A percentile compares a stretch with the other conserved stretches of the same genome.
Evolutionary conservation across 2,888 invertebrate genomes (phyloP).

Genomic region (Trachelus iudaicus): DNA sequence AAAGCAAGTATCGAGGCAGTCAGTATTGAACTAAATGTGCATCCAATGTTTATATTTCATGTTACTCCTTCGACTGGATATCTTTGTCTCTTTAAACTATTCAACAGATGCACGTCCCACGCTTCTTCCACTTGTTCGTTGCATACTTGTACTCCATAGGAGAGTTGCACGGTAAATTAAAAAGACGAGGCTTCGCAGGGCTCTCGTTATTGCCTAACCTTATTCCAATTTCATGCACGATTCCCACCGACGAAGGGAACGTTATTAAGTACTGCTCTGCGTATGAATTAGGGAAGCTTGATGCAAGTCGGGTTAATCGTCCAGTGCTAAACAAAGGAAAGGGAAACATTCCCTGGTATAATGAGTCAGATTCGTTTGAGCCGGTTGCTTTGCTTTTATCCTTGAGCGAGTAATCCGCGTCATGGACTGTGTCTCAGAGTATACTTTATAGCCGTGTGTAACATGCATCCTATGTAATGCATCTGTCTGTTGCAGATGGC

Average conservation of each 20-base stretch:
- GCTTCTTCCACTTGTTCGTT: background rate
- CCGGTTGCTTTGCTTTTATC: background rate
- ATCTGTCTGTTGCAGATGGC: slow-evolving; percentile 70
- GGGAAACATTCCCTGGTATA: background rate
- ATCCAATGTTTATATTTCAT: background rate
- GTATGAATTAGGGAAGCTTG: background rate
- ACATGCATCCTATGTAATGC: background rate
- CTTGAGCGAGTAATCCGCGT: background rate
- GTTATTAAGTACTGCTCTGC: background rate
- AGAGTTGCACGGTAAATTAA: background rate
- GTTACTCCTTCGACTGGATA: background rate
- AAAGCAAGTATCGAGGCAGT: background rate
- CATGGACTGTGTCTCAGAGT: background rate
- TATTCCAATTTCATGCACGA: background rate
- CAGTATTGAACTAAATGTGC: background rate
- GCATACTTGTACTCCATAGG: background rate
- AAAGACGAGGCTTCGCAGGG: background rate
- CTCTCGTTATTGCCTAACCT: background rate
- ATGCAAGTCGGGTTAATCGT: background rate
- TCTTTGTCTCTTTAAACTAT: background rate
- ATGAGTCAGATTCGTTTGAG: background rate
- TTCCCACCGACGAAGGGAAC: background rate
- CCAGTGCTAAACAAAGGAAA: background rate
- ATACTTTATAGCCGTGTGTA: background rate
- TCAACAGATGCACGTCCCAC: background rate